A percentile compares a stretch with the other conserved stretches of the same genome.
phyloP scores from a whole-genome alignment of 2,797 vertebrate genomes.

The Poeciliopsis gracilis region DNA sequence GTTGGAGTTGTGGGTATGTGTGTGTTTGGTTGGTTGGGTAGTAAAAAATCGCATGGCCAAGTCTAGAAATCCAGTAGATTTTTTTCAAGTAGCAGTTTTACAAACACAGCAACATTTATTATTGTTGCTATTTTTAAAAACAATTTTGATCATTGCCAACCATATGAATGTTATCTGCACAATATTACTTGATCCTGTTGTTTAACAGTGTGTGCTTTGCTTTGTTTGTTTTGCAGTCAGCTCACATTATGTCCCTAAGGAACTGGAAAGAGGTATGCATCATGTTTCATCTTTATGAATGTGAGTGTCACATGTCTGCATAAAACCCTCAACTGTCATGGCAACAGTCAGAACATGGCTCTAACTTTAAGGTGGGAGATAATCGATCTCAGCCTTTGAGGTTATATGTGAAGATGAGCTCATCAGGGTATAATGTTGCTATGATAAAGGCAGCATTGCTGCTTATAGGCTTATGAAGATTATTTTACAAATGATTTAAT shows the following conservation, averaged over 20 bases:
- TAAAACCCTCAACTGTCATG: background rate
- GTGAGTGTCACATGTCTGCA: background rate
- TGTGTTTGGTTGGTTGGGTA: background rate
- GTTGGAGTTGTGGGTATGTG: background rate
- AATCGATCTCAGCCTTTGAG: background rate
- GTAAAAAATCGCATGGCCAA: background rate
- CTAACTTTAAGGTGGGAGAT: background rate
- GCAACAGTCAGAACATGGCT: background rate
- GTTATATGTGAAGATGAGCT: background rate
- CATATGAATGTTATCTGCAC: background rate
- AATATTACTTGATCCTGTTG: background rate
- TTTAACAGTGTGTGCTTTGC: conserved; percentile 4
- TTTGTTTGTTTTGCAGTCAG: conserved; percentile 83
- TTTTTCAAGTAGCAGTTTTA: background rate
- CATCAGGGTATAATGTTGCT: background rate
- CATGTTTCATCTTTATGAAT: background rate
- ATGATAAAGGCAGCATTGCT: background rate
- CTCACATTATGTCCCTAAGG: conserved; percentile 91
- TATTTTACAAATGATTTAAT: background rate
- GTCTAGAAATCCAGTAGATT: background rate
- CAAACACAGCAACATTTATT: background rate
- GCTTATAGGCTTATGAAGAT: background rate
- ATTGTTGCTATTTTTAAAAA: background rate
- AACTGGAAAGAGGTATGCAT: conserved; percentile 93
- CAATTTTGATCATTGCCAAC: background rate